phyloP scores from a whole-genome alignment of 2,113 vertebrate genomes.

The Salvelinus fontinalis region DNA sequence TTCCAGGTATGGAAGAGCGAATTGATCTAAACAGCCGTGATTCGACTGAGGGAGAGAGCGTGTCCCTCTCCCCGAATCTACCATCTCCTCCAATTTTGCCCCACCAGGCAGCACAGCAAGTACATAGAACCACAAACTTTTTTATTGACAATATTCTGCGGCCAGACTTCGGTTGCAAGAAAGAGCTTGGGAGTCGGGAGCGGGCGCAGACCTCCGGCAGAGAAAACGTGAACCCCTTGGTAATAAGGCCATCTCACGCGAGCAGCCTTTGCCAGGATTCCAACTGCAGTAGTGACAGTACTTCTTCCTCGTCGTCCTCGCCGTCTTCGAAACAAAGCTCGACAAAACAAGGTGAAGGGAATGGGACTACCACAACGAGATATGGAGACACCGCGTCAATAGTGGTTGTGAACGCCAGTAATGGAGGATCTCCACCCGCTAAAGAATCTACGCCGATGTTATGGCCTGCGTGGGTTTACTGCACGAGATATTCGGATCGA shows the following conservation, averaged over 20 bases:
- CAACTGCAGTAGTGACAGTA: slow-evolving; percentile 85
- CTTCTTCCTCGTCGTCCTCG: slow-evolving; percentile 74
- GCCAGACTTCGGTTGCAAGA: slow-evolving; percentile 93
- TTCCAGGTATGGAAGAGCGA: slow-evolving; percentile 80
- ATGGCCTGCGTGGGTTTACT: slow-evolving; percentile 98
- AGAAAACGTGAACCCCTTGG: slow-evolving; percentile 83
- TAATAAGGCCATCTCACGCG: slow-evolving; percentile 75
- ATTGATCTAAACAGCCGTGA: slow-evolving; percentile 78
- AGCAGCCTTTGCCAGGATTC: slow-evolving; percentile 81
- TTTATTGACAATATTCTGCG: slow-evolving; percentile 96
- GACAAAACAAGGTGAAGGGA: slow-evolving; percentile 73
- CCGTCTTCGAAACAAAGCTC: slow-evolving; percentile 66
- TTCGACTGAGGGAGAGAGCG: slow-evolving; percentile 84
- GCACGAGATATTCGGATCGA: slow-evolving; percentile 95
- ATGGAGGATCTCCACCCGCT: slow-evolving; percentile 73
- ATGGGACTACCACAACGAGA: slow-evolving; percentile 73
- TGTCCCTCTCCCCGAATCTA: slow-evolving; percentile 81
- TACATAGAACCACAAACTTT: slow-evolving; percentile 91
- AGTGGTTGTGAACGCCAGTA: slow-evolving; percentile 82
- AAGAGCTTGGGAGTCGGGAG: slow-evolving; percentile 78
- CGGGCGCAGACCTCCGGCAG: slow-evolving; percentile 79
- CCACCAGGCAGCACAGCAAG: slow-evolving; percentile 81
- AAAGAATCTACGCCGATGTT: slow-evolving; percentile 86
- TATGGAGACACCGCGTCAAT: slow-evolving; percentile 84
- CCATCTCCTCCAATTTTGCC: slow-evolving; percentile 77